Evolutionary conservation across 2,797 vertebrate genomes (phyloP), one percentile per base, ranked within the genome.

Genomic region (Carduelis carduelis): DNA sequence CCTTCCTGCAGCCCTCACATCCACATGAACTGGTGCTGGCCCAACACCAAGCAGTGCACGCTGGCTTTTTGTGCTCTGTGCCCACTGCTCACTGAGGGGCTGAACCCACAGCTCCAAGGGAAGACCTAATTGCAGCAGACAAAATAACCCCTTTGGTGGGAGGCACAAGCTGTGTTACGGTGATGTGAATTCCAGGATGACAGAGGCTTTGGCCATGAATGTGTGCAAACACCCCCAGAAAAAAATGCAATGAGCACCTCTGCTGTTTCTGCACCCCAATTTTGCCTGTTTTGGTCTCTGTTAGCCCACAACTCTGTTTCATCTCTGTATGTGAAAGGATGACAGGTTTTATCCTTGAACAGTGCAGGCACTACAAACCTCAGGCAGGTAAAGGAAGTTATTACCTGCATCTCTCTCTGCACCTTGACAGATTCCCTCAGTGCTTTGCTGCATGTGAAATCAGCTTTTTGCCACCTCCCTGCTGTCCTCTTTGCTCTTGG

Each of bases 11-110:
- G 68, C 8, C 14, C 22, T 75, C 46, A 12, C 26, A 24, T 53
- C 17, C 15, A 28, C 2, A 1, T 2, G 19, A 46, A 37, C 18
- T 41, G 8, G 44, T 11, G 21, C 49, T 70, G 7, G 0, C 34
- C 32, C 4, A 2, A 28, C 44, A 34, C 11, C 34, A 20, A 32
- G 46, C 1, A 5, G 11, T 8, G 10, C 10, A 17, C 0, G 0
- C 34, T 47, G 37, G 44, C 14, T 43, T 15, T 21, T 7, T 34
- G 12, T 1, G 1, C 65, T 34, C 56, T 63, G 64, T 24, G 19
- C 22, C 14, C 26, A 50, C 49, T 50, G 26, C 16, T 49, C 26
- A 49, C 47, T 27, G 26, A 15, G 26, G 14, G 26, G 47, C 26
- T 27, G 47, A 49, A 49, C 26, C 24, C 43, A 50, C 11, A 23